These are phyloP conservation scores for Sinentomon sp. DNA, from an alignment of 2,888 invertebrate species.

Conservation along the genomic window DNA sequence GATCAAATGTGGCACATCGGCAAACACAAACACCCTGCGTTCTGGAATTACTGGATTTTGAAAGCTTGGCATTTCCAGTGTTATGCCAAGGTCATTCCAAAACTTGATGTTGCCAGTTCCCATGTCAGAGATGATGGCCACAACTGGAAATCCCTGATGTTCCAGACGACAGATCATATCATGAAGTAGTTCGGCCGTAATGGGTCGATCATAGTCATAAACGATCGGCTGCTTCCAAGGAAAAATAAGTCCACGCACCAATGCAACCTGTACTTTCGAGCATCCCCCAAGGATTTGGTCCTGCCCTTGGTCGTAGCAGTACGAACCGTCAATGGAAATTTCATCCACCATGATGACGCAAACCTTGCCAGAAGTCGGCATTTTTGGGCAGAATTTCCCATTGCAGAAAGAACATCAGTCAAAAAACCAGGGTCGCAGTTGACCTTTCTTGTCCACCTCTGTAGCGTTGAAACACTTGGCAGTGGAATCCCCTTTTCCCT, in stretches of 20 bases:
- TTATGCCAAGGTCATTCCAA: slow-evolving; percentile 8
- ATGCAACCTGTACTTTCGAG: slow-evolving; percentile 11
- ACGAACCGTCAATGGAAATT: slow-evolving; percentile 9
- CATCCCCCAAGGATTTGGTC: slow-evolving; percentile 8
- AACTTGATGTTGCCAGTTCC: slow-evolving; percentile 11
- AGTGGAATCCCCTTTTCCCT: too few species aligned
- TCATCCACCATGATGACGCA: slow-evolving; percentile 11
- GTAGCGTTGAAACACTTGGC: slow-evolving; percentile 8
- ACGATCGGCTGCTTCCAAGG: slow-evolving; percentile 13
- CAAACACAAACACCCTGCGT: slow-evolving; percentile 10
- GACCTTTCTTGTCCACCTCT: slow-evolving; percentile 10
- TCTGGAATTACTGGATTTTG: slow-evolving; percentile 5
- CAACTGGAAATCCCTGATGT: slow-evolving; percentile 6
- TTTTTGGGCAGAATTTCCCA: slow-evolving; percentile 5
- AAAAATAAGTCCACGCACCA: slow-evolving; percentile 7
- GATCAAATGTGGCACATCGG: slow-evolving; percentile 12
- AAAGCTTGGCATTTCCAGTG: slow-evolving; percentile 3
- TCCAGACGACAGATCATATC: slow-evolving; percentile 7
- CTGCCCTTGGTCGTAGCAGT: slow-evolving; percentile 4
- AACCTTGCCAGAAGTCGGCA: neutral
- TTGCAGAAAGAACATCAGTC: slow-evolving; percentile 5
- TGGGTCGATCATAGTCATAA: slow-evolving; percentile 11
- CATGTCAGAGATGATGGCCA: slow-evolving; percentile 9
- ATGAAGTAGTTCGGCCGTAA: slow-evolving; percentile 8
- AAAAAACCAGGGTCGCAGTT: slow-evolving; percentile 9